Conservation (phyloP, 2,797 vertebrate genomes). For the Pseudocheirus occidentalis region DNA sequence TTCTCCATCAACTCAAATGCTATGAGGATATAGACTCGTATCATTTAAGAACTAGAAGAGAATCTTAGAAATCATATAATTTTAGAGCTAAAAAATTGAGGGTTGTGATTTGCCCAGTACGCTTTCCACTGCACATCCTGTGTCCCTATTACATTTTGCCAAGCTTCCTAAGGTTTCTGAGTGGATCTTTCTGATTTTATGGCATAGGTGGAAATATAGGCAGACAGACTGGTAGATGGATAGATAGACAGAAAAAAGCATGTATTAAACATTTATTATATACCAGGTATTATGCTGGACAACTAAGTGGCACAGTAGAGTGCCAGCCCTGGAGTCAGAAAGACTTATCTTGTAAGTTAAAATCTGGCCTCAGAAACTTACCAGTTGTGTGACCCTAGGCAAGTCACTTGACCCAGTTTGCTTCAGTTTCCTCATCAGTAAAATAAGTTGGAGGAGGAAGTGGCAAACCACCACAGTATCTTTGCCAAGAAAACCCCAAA, state of each 20-base stretch:
- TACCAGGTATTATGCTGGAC: not conserved
- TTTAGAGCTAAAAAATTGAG: not conserved
- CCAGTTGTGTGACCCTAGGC: not conserved
- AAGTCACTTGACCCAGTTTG: not conserved
- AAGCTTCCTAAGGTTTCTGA: not conserved
- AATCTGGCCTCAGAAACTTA: not conserved
- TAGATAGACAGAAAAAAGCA: not conserved
- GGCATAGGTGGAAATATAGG: not conserved
- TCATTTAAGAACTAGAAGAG: not conserved
- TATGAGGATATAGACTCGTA: not conserved
- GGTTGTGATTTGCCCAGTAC: not conserved
- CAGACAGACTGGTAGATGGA: not conserved
- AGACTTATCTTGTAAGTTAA: not conserved
- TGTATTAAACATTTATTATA: not conserved
- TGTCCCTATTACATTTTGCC: not conserved
- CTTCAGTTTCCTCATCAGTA: not conserved
- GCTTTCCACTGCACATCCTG: not conserved
- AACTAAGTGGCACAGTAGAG: not conserved
- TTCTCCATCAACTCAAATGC: not conserved
- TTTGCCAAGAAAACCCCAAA: not conserved
- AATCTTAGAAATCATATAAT: not conserved
- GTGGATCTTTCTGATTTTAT: not conserved
- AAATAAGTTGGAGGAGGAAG: not conserved
- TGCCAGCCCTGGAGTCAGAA: not conserved
- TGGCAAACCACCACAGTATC: not conserved